A percentile compares a stretch with the other conserved stretches of the same genome.
phyloP scores from a whole-genome alignment of 2,888 invertebrate species.

The Eilema depressum region DNA sequence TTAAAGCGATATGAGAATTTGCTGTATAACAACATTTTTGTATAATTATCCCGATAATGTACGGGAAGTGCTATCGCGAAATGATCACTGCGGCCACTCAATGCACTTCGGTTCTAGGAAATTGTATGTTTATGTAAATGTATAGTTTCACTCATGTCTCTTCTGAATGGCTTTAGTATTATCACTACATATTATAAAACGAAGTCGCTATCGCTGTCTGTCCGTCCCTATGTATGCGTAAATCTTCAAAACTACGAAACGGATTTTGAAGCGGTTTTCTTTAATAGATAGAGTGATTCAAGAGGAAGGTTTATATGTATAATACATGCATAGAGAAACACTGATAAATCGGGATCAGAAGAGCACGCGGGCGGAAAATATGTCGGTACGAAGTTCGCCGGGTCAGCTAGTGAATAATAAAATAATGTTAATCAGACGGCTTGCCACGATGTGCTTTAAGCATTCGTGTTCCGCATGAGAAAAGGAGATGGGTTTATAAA shows the following conservation, averaged over 20 bases:
- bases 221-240: too few species aligned
- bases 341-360: too few species aligned
- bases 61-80: constrained; percentile 15
- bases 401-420: not conserved
- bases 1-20: not conserved
- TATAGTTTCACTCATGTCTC: constrained; percentile 13
- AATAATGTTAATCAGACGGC: not conserved
- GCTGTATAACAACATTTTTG: constrained; percentile 12
- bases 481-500: not conserved
- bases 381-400: too few species aligned
- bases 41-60: constrained; percentile 10
- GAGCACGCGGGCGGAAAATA: too few species aligned
- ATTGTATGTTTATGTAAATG: constrained; percentile 18
- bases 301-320: too few species aligned
- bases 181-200: too few species aligned
- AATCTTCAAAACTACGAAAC: too few species aligned
- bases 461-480: not conserved
- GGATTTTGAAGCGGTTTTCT: too few species aligned
- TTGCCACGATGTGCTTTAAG: not conserved
- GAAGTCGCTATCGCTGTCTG: too few species aligned
- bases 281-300: too few species aligned
- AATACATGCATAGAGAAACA: too few species aligned
- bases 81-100: constrained; percentile 15
- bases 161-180: constrained; percentile 4
- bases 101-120: constrained; percentile 23